Evolutionary conservation across 2,888 invertebrate genomes (phyloP).

Genomic region (Patella caerulea): DNA sequence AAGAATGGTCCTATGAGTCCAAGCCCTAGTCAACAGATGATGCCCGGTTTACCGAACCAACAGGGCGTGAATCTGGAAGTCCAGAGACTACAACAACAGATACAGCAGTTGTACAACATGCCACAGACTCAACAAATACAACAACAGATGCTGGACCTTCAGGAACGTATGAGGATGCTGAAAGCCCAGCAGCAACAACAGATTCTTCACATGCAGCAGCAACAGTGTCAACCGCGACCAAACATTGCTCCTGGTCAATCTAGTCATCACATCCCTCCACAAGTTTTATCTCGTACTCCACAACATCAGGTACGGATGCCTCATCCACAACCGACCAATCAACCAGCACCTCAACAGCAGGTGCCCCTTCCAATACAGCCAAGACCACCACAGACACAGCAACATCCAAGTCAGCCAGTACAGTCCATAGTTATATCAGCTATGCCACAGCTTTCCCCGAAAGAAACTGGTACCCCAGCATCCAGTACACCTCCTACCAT

Average conservation of each 20-base stretch:
- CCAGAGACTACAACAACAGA: slow-evolving; percentile 62
- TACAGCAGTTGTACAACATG: slow-evolving; percentile 63
- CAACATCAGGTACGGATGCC: slow-evolving; percentile 22
- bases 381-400: slow-evolving; percentile 19
- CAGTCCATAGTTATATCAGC: slow-evolving; percentile 34
- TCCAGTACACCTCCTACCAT: background rate
- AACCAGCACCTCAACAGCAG: slow-evolving; percentile 26
- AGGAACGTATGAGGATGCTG: slow-evolving; percentile 61
- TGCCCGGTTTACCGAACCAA: slow-evolving; percentile 23
- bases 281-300: background rate
- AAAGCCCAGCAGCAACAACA: slow-evolving; percentile 62
- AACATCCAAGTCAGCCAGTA: slow-evolving; percentile 24
- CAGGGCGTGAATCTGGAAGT: slow-evolving; percentile 52
- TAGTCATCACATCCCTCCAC: slow-evolving; percentile 14
- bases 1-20: slow-evolving; percentile 46
- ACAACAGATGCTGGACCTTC: slow-evolving; percentile 65
- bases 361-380: slow-evolving; percentile 35
- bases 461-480: too few species aligned
- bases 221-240: slow-evolving; percentile 37
- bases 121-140: slow-evolving; percentile 65
- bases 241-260: slow-evolving; percentile 26
- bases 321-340: slow-evolving; percentile 16
- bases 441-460: slow-evolving; percentile 10
- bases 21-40: slow-evolving; percentile 31
- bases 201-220: slow-evolving; percentile 51